Evolutionary conservation across 2,888 invertebrate genomes (phyloP).

Genomic region (Oscheius onirici): DNA sequence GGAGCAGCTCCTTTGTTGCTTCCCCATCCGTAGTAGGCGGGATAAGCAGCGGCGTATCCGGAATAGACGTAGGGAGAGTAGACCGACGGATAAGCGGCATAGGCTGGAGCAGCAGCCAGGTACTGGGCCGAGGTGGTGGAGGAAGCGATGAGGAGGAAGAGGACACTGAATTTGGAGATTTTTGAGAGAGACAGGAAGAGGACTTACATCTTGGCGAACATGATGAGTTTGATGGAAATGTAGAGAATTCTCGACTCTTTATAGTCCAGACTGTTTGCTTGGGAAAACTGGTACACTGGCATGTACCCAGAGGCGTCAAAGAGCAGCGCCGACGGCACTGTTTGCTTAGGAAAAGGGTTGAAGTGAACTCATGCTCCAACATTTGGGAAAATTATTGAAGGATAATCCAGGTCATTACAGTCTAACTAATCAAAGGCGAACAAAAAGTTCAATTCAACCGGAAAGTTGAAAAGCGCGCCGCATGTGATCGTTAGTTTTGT

Average conservation of each 20-base stretch:
- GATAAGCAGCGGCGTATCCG: constrained; percentile 15
- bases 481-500: too few species aligned
- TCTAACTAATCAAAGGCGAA: too few species aligned
- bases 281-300: background rate
- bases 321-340: constrained; percentile 14
- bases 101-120: constrained; percentile 13
- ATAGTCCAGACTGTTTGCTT: too few species aligned
- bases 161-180: background rate
- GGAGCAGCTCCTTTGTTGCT: constrained; percentile 25
- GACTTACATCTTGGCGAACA: constrained; percentile 30
- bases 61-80: constrained; percentile 26
- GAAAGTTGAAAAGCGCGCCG: too few species aligned
- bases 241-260: too few species aligned
- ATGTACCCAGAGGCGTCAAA: constrained; percentile 7
- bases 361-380: too few species aligned
- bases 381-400: too few species aligned
- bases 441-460: too few species aligned
- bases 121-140: constrained; percentile 10
- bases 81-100: constrained; percentile 6
- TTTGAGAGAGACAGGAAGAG: background rate
- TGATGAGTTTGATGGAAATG: background rate
- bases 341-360: background rate
- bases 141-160: constrained; percentile 11
- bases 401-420: too few species aligned
- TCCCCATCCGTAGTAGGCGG: constrained; percentile 27